Evolutionary conservation across 1,140 invertebrate species (phyloP).

Genomic region (Carposina sasakii): DNA sequence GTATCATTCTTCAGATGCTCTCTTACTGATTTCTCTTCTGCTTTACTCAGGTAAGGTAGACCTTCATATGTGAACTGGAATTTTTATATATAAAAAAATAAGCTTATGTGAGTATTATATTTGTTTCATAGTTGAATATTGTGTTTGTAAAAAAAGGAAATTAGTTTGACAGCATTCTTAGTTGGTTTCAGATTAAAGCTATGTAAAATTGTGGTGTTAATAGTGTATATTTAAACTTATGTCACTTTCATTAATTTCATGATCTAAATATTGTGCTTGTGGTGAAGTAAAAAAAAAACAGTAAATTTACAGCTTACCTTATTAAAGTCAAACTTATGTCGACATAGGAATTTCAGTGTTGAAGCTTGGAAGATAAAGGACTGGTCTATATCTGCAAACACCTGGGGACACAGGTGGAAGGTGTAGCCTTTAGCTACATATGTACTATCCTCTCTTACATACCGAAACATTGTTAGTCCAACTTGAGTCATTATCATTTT

Average conservation of each 20-base stretch:
- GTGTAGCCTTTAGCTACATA: slow-evolving; percentile 77
- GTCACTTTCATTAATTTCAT: too few relatives aligned
- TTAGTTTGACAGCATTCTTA: too few relatives aligned
- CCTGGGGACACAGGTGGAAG: slow-evolving; percentile 79
- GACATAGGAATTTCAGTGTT: slow-evolving; percentile 77
- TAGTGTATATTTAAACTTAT: too few relatives aligned
- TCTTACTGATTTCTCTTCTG: slow-evolving; percentile 67
- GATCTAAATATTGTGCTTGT: slow-evolving; percentile 20
- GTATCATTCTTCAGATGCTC: slow-evolving; percentile 63
- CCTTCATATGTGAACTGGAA: slow-evolving; percentile 79
- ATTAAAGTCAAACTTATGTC: slow-evolving; percentile 82
- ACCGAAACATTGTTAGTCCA: slow-evolving; percentile 77
- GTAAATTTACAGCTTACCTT: slow-evolving; percentile 72
- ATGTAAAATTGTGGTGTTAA: too few relatives aligned
- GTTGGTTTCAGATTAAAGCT: too few relatives aligned
- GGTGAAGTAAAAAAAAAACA: slow-evolving; percentile 9
- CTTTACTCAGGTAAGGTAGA: slow-evolving; percentile 77
- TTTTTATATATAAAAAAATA: slow-evolving; percentile 23
- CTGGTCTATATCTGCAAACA: slow-evolving; percentile 74
- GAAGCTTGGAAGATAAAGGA: slow-evolving; percentile 77
- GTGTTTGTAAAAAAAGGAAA: too few relatives aligned
- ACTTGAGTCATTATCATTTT: slow-evolving; percentile 77
- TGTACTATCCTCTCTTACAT: slow-evolving; percentile 68
- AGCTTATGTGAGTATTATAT: too few relatives aligned
- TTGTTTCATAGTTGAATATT: too few relatives aligned